Evolutionary conservation across 1,140 invertebrate species (phyloP), one percentile per base, ranked within the genome.

Genomic region (Lepidotrigona ventralis): DNA sequence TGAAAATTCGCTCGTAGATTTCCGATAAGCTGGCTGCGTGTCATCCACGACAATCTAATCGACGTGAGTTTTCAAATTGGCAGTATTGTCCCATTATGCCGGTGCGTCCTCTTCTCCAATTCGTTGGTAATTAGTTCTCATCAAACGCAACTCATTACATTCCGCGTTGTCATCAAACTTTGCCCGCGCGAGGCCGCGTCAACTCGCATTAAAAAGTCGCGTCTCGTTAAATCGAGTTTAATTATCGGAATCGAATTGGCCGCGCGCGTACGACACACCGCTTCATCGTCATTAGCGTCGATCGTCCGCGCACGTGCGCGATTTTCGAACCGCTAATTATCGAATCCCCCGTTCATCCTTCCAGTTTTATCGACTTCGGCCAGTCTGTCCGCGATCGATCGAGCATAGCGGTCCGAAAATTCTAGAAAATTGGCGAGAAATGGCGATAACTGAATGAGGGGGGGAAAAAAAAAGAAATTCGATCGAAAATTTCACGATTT

Each of bases 321-420:
- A 79, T 70, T 79, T 71, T 64, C 60, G n/a, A 53, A 54, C 60
- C 70, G 29, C 71, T 75, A 81, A 81, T 74, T 81, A 81, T 81
- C 71, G 26, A 26, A 81, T 81, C 23, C 58, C 21, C 58, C 21
- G 51, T 54, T n/a, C 64, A 1, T 8, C 14, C 3, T 17, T 33
- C 12, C 21, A 26, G 23, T 39, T 68, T 74, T 54, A 76, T 83
- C 33, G 39, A 79, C 33, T 58, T 19, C 6, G 4, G 6, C 26
- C n/a, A 54, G 9, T 21, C 51, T 72, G 15, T 12, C 17, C 53
- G 33, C 33, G 39, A 46, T 26, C 71, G 39, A 17, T 11, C n/a
- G 29, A 29, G 64, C 23, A 56, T 17, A 29, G 29, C 15, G 17
- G 17, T 8, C 14, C 26, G 8, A 66, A 66, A 66, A 21, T 26